Conservation (phyloP, 2,113 vertebrate genomes). For the Cygnus buccinator region DNA sequence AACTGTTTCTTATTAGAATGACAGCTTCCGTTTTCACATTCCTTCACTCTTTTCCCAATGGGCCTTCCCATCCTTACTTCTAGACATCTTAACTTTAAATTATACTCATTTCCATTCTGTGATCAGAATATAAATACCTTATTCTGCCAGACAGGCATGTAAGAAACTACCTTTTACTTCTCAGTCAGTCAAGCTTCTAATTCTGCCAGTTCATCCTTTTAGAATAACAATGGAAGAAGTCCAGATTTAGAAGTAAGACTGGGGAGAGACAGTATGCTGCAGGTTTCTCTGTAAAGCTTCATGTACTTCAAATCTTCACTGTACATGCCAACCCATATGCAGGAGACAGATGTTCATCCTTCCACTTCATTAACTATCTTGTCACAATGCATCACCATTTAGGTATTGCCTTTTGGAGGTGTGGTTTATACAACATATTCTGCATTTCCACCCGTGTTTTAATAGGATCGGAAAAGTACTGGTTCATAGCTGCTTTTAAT, state of each 20-base stretch:
- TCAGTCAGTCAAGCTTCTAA: not conserved
- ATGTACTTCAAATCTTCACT: not conserved
- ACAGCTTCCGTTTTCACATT: conserved; percentile 59
- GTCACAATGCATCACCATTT: conserved; percentile 22
- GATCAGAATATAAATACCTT: conserved; percentile 66
- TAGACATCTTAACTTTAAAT: conserved; percentile 71
- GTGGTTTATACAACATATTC: not conserved
- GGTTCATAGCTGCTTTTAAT: not conserved
- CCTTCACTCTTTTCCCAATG: conserved; percentile 28
- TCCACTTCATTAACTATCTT: conserved; percentile 26
- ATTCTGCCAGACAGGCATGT: conserved; percentile 6
- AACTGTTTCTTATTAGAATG: conserved; percentile 60
- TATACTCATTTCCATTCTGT: conserved; percentile 58
- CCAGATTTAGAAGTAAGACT: not conserved
- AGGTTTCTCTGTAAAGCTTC: not conserved
- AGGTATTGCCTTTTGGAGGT: not conserved
- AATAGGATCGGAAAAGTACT: not conserved
- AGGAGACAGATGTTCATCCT: not conserved
- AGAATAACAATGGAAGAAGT: not conserved
- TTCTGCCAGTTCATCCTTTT: not conserved
- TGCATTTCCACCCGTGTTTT: not conserved
- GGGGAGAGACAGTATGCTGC: not conserved
- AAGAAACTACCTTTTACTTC: conserved; percentile 34
- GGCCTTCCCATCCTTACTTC: conserved; percentile 51
- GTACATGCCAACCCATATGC: not conserved